These are phyloP conservation scores for Nomada flava DNA, from an alignment of 2,888 invertebrate species.

Conservation along the genomic window DNA sequence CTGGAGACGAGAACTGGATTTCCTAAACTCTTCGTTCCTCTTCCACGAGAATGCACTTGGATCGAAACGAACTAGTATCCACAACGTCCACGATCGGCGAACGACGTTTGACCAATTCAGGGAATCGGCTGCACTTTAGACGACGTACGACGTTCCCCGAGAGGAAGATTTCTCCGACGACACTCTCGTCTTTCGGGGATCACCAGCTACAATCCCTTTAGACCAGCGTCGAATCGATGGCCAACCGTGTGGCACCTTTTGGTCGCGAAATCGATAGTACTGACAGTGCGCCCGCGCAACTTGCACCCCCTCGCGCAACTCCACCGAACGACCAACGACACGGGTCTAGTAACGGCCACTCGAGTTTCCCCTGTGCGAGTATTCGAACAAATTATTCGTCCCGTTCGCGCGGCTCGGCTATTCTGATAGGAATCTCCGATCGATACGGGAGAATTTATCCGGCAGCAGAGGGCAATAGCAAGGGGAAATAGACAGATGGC, in stretches of 20 bases:
- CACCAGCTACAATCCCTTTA: slow-evolving; percentile 75
- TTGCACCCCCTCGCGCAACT: slow-evolving; percentile 55
- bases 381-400: slow-evolving; percentile 6
- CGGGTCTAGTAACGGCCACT: slow-evolving; percentile 20
- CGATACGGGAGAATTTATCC: too few species aligned
- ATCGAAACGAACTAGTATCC: neutral
- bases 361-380: neutral
- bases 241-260: slow-evolving; percentile 77
- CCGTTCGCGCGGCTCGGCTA: too few species aligned
- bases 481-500: too few species aligned
- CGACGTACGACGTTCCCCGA: neutral
- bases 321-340: neutral
- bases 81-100: neutral
- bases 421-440: neutral
- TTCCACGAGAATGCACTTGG: neutral
- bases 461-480: too few species aligned
- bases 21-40: neutral
- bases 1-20: slow-evolving; percentile 3
- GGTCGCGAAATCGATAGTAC: slow-evolving; percentile 80
- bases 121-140: slow-evolving; percentile 4
- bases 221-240: slow-evolving; percentile 78
- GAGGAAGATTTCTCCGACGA: slow-evolving; percentile 15
- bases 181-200: slow-evolving; percentile 45
- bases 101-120: neutral
- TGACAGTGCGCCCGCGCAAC: slow-evolving; percentile 77